These are phyloP conservation scores for Torymus texanus DNA, from an alignment of 2,888 invertebrate species.

Conservation along the genomic window DNA sequence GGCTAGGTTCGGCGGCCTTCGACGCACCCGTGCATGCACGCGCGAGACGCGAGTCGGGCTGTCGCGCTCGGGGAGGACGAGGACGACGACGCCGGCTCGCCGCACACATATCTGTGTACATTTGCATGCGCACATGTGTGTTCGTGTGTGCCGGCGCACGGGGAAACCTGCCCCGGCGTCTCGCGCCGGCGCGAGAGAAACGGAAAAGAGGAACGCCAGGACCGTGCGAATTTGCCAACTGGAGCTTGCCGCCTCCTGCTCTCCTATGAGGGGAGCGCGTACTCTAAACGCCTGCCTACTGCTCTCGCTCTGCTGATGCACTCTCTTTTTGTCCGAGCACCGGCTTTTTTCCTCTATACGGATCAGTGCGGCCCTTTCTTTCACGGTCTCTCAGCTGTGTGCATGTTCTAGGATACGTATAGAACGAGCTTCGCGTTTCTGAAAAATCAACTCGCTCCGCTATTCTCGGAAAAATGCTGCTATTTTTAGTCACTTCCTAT, in stretches of 20 bases:
- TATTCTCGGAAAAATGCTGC: too few species aligned
- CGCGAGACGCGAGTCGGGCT: neutral
- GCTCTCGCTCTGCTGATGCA: neutral
- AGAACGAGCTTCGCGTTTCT: too few species aligned
- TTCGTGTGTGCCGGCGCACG: neutral
- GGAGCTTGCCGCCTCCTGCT: conserved; percentile 11
- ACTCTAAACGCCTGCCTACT: too few species aligned
- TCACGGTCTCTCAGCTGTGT: conserved; percentile 26
- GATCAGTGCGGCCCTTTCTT: too few species aligned
- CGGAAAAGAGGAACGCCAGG: conserved; percentile 12
- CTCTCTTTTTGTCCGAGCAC: conserved; percentile 5
- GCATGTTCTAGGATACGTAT: conserved; percentile 23
- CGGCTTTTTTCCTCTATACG: conserved; percentile 30
- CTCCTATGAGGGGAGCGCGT: neutral
- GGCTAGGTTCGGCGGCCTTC: conserved; percentile 19
- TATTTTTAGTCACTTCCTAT: too few species aligned
- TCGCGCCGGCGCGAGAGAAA: neutral
- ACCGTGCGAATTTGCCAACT: conserved; percentile 47
- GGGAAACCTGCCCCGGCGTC: conserved; percentile 30
- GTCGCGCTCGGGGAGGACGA: too few species aligned
- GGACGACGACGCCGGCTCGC: neutral
- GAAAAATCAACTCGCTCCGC: too few species aligned
- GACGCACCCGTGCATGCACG: neutral
- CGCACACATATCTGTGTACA: neutral
- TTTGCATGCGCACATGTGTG: conserved; percentile 28